Evolutionary conservation across 2,888 invertebrate genomes (phyloP).

Genomic region (Trisateles emortualis): DNA sequence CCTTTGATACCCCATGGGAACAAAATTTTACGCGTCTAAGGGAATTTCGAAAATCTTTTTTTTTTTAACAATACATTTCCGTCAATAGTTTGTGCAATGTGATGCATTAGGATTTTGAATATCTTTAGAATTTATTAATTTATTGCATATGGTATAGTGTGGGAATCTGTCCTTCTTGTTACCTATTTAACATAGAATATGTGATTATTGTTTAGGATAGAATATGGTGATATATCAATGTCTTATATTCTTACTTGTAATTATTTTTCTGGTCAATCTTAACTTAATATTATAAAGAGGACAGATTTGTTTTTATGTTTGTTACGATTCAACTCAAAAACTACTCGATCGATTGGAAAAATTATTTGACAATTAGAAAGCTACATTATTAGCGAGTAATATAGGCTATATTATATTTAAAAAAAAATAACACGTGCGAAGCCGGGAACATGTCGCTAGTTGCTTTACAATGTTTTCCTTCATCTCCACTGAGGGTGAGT

Average conservation of each 20-base stretch:
- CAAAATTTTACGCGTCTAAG: conserved; percentile 71
- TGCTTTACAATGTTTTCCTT: too few species aligned
- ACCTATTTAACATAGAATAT: background rate
- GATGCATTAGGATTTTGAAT: conserved; percentile 47
- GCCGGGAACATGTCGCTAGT: too few species aligned
- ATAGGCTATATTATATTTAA: too few species aligned
- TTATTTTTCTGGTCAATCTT: too few species aligned
- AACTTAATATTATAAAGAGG: too few species aligned
- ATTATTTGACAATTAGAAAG: too few species aligned
- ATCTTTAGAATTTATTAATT: conserved; percentile 41
- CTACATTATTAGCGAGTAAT: too few species aligned
- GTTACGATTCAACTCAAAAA: too few species aligned
- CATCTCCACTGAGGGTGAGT: too few species aligned
- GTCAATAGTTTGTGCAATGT: conserved; percentile 49
- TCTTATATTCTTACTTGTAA: background rate
- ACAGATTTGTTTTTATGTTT: too few species aligned
- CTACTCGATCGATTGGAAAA: too few species aligned
- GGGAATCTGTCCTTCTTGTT: conserved; percentile 27
- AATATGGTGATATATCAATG: conserved; percentile 3
- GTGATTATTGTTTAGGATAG: conserved; percentile 7
- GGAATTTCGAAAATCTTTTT: conserved; percentile 68
- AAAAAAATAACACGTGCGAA: too few species aligned
- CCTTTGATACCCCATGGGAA: conserved; percentile 74
- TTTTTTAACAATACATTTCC: conserved; percentile 38
- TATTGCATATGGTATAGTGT: conserved; percentile 39